These are phyloP conservation scores for Gnatocerus cornutus DNA, from an alignment of 2,888 invertebrate genomes.

Conservation along the genomic window DNA sequence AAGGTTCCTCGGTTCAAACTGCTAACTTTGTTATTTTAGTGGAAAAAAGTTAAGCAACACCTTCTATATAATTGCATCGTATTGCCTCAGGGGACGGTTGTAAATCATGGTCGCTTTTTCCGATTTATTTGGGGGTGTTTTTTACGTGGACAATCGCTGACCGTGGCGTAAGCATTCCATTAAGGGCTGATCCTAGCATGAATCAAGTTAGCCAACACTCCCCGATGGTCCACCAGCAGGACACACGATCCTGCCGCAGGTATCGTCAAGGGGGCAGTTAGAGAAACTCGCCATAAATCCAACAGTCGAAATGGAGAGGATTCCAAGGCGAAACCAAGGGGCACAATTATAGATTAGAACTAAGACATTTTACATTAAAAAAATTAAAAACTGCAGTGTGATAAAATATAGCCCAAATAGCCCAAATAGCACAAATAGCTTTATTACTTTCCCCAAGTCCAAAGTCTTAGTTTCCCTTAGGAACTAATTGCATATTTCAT, in stretches of 20 bases:
- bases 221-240: conserved; percentile 59
- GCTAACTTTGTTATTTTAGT: conserved; percentile 54
- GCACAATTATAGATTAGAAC: conserved; percentile 20
- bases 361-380: neutral
- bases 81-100: conserved; percentile 8
- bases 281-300: conserved; percentile 67
- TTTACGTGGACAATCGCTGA: conserved; percentile 67
- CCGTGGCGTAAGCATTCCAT: conserved; percentile 68
- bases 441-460: conserved; percentile 1
- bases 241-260: conserved; percentile 62
- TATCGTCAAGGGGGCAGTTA: conserved; percentile 68
- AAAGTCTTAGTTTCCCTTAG: conserved; percentile 35
- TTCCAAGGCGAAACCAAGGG: conserved; percentile 21
- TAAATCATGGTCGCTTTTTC: conserved; percentile 54
- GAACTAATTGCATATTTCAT: conserved; percentile 51
- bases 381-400: too few species aligned
- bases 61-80: conserved; percentile 19
- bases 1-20: conserved; percentile 48
- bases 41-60: conserved; percentile 16
- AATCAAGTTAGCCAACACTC: conserved; percentile 66
- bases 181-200: conserved; percentile 68
- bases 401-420: too few species aligned
- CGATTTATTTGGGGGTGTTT: conserved; percentile 62
- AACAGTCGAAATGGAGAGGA: conserved; percentile 43
- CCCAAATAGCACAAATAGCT: too few species aligned